Base-by-base conservation (phyloP, 2,113 vertebrate genomes). In the Natator depressus region DNA sequence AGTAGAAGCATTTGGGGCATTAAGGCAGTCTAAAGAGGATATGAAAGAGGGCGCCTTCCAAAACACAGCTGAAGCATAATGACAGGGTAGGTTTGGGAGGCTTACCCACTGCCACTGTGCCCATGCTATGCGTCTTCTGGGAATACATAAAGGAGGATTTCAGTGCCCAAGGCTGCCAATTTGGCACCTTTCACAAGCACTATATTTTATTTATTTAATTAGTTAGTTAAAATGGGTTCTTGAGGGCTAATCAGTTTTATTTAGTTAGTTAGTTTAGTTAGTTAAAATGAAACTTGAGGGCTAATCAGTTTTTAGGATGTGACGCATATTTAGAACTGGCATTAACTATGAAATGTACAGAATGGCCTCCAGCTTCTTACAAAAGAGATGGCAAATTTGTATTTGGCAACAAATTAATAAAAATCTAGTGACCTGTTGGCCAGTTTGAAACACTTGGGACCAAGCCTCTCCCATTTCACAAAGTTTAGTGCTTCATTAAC, bases 221-320 rank as follows among this genome's bases (percentile, higher is more conserved):
- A 75, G 8, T 42, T 42, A 20, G 9, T 42, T 10, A 24, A 75
- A 75, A 75, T 75, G 22, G 5, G 10, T 24, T 13, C 95, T 97
- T 54, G 92, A 93, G 95, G 93, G 16, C 84, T 95, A 92, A 96
- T 96, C 92, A 95, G 92, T 69, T 96, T 96, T 95, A 38, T 10
- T 20, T 69, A 27, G 49, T 10, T 22, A 75, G 8, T 42, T 42
- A 20, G 19, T 42, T 10, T 24, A 76, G 3, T 46, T 46, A 24
- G 22, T 46, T 12, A 24, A 75, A 75, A 75, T 72, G 20, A 3
- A 5, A 11, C 95, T 97, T 54, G 92, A 93, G 95, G 93, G 16
- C 84, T 95, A 92, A 96, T 96, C 92, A 95, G 92, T 69, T 96
- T 96, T 95, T 95, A 94, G 94, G 69, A 86, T 90, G 85, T 96